Base-by-base conservation (phyloP, 2,797 vertebrate genomes). In the Sebastes flavidus region DNA sequence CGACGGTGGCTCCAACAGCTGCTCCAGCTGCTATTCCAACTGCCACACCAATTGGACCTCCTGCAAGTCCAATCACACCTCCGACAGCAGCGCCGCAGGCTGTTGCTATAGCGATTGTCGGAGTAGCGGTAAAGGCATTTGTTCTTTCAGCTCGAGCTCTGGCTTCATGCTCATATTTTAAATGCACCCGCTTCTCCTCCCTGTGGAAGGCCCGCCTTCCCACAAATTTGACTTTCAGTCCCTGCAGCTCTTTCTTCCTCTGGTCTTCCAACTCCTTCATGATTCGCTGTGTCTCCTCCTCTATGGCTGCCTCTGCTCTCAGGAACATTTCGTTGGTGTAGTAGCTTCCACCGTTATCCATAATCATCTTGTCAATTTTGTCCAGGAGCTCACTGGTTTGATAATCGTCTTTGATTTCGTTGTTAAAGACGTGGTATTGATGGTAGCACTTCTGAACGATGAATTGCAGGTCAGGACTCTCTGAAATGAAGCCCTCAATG, bases 401-500 rank as follows among this genome's bases (percentile, higher is more conserved):
- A 8, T 61, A 2, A 4, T 52, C 49, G 5, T 91, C 82, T 75
- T 89, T 90, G 73, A 88, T 65, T 83, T 92, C 85, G 2, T 92
- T 92, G 81, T 91, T 91, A 24, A 92, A 84, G 54, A 91, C 66
- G 7, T 92, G 89, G 63, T 89, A 92, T 56, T 72, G 80, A 56
- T 75, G 20, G 18, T 65, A 8, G 34, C 89, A 92, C 3, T 7
- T 73, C 9, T 3, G 4, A 55, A 92, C 27, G 32, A 91, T 1
- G 11, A 71, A 80, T 8, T 20, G n/a, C 30, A 93, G 82, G 2
- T 91, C 83, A 0, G 61, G 11, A 25, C 78, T 90, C 25, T 88
- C 73, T 3, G 89, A 80, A 24, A 93, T 65, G 42, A 78, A 91
- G 20, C 24, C 73, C 24, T 91, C 84, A 1, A 91, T 90, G 58